Conservation (phyloP, 2,797 vertebrate species). For the Enteromius viviparus region DNA sequence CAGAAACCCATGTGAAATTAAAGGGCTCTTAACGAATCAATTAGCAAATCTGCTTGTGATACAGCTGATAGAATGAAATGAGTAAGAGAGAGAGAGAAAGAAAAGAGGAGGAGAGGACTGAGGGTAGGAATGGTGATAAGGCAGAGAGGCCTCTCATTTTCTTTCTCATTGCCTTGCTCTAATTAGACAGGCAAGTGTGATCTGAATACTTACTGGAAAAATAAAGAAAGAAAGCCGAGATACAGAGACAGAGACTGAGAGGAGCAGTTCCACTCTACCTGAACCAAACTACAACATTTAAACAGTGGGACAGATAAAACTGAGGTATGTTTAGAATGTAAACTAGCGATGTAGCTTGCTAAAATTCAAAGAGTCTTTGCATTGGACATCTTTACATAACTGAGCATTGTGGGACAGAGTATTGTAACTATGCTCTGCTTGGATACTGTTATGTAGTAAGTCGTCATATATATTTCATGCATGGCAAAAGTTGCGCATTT, state of each 20-base stretch:
- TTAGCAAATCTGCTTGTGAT: constrained; percentile 69
- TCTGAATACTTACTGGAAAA: constrained; percentile 71
- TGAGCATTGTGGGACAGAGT: not conserved
- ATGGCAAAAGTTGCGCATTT: not conserved
- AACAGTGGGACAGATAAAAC: not conserved
- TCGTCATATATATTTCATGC: not conserved
- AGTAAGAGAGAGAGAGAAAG: constrained; percentile 49
- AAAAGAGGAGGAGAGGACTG: constrained; percentile 55
- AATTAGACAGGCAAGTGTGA: constrained; percentile 77
- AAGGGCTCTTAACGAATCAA: constrained; percentile 72
- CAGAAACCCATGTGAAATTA: constrained; percentile 40
- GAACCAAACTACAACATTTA: constrained; percentile 15
- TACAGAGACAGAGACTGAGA: not conserved
- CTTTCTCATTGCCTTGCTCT: constrained; percentile 69
- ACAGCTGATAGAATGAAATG: constrained; percentile 56
- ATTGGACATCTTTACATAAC: not conserved
- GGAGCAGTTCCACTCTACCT: constrained; percentile 6
- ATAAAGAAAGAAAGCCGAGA: constrained; percentile 57
- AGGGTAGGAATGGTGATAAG: constrained; percentile 61
- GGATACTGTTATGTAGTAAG: not conserved
- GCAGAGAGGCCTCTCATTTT: constrained; percentile 62
- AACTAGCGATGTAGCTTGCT: not conserved
- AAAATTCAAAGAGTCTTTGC: not conserved
- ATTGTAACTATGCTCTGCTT: not conserved
- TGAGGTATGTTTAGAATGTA: not conserved